Percentiles rank a stretch among this genome's conserved stretches.
phyloP scores from a whole-genome alignment of 1,140 invertebrate species.

The Nebria ingens region DNA sequence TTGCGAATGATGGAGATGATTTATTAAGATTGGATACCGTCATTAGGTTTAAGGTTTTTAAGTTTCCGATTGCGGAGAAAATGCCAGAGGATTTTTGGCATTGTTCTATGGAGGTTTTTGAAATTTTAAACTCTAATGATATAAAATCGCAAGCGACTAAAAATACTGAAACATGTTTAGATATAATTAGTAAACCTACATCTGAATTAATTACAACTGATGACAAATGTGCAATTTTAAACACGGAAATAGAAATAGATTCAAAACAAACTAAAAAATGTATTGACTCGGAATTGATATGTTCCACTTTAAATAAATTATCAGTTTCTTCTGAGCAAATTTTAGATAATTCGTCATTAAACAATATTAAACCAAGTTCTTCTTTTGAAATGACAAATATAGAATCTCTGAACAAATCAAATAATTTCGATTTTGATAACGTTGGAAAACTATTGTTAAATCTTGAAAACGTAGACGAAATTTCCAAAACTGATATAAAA shows the following conservation, averaged over 20 bases:
- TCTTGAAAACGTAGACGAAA: neutral
- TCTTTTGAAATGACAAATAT: neutral
- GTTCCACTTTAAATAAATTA: neutral
- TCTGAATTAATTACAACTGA: neutral
- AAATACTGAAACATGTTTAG: conserved; percentile 7
- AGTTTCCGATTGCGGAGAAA: conserved; percentile 36
- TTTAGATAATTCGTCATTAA: neutral
- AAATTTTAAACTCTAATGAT: conserved; percentile 16
- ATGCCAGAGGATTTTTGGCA: conserved; percentile 34
- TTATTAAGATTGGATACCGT: conserved; percentile 44
- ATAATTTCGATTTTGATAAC: neutral
- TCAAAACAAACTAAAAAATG: neutral
- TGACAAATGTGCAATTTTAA: no score
- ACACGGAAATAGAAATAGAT: no score
- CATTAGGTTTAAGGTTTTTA: conserved; percentile 38
- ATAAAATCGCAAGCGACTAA: conserved; percentile 6
- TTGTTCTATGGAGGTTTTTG: conserved; percentile 23
- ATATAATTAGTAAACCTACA: neutral
- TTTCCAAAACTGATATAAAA: neutral
- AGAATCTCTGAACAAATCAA: neutral
- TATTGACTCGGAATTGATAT: neutral
- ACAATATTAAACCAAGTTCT: neutral
- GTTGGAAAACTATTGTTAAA: neutral
- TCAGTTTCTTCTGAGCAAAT: neutral
- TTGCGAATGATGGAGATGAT: conserved; percentile 49